Conservation (phyloP, 2,888 invertebrate genomes). For the Lithophane ornitopus region DNA sequence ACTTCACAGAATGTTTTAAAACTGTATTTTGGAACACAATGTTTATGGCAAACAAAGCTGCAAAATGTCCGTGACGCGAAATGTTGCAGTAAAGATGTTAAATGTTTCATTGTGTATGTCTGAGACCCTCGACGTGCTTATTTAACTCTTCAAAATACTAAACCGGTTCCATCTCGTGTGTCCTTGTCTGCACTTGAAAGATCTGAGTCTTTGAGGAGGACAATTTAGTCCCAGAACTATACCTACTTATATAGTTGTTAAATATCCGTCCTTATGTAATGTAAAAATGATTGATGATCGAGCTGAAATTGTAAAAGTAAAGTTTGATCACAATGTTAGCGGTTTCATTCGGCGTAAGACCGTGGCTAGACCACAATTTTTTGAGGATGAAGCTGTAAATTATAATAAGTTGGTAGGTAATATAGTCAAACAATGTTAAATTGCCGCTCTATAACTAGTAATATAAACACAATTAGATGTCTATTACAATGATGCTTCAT, state of each 20-base stretch:
- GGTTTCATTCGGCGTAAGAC: constrained; percentile 29
- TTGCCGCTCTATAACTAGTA: constrained; percentile 27
- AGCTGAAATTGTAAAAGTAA: constrained; percentile 23
- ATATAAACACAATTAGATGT: constrained; percentile 34
- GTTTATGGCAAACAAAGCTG: constrained; percentile 43
- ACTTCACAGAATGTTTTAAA: constrained; percentile 34
- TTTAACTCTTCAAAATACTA: constrained; percentile 49
- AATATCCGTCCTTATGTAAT: constrained; percentile 63
- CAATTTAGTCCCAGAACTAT: constrained; percentile 35
- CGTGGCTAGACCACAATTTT: constrained; percentile 6
- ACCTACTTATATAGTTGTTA: constrained; percentile 40
- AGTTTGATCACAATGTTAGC: constrained; percentile 22
- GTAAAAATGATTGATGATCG: constrained; percentile 54
- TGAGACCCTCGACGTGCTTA: constrained; percentile 27
- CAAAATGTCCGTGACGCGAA: constrained; percentile 42
- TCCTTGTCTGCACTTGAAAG: constrained; percentile 62
- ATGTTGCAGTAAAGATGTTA: constrained; percentile 41
- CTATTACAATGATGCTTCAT: constrained; percentile 20
- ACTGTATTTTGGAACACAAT: constrained; percentile 42
- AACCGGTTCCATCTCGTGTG: constrained; percentile 57
- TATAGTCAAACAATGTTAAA: constrained; percentile 20
- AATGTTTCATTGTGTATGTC: constrained; percentile 57
- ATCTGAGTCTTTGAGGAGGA: constrained; percentile 21
- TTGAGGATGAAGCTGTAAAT: constrained; percentile 29
- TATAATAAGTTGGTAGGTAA: constrained; percentile 38